Base-by-base conservation (phyloP, 2,888 invertebrate genomes). In the Polietes domitor region DNA sequence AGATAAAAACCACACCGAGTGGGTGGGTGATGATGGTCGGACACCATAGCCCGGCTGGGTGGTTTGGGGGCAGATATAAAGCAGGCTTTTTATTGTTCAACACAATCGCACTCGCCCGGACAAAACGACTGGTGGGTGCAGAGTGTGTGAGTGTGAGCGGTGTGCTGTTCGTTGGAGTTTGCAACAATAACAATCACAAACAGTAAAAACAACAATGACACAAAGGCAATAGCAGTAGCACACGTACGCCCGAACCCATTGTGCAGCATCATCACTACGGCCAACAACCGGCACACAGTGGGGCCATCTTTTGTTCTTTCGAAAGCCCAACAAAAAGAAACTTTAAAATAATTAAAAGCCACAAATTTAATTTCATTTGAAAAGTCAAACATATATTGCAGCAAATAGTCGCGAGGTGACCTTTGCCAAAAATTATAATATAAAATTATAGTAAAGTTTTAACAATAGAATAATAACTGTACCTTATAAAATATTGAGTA, bases 1-100 rank as follows among this genome's bases (percentile, higher is more conserved):
- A 83, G 85, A 87, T 84, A 85, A 86, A 88, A 86, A 83, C 87
- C 85, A 84, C 77, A 83, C 78, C 55, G 80, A 50, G 77, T 71
- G 53, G 26, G 78, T n/a, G n/a, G 43, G 43, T 37, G 50, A 43
- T 17, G 50, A 43, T 47, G 70, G 58, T 68, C 78, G 68, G 63
- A 79, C 80, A 86, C 79, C 80, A 81, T 70, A 55, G 53, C 88
- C 28, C 17, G 43, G 21, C 21, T n/a, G 37, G 75, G 53, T 32
- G 55, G 74, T 28, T 26, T 55, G 55, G 28, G 15, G 28, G 4
- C 19, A 70, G 9, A 63, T 71, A 55, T 32, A 82, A 77, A 61
- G 32, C 68, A 63, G 24, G 43, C 50, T 65, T 50, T 75, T 77
- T 83, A 19, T 75, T 70, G 58, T 58, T 47, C 12, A 7, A 37